Percentiles rank a stretch among this genome's conserved stretches.
phyloP scores from a whole-genome alignment of 2,113 vertebrate genomes.

The Gnathonemus longibarbis region DNA sequence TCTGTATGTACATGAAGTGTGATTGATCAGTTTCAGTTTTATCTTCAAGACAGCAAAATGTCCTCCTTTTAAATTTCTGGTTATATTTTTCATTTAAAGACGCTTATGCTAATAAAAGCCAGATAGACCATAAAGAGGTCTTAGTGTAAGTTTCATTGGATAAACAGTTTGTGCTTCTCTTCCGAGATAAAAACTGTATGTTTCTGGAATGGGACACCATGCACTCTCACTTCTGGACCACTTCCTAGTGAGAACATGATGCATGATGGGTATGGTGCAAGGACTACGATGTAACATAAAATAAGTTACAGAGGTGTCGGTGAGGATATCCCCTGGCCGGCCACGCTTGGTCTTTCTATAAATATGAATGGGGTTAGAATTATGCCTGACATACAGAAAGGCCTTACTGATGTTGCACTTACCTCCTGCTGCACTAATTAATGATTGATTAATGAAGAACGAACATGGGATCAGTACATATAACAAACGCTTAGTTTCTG shows the following conservation, averaged over 20 bases:
- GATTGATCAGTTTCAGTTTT: no score
- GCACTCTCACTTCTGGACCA: not conserved
- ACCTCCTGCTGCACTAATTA: not conserved
- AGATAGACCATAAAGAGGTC: not conserved
- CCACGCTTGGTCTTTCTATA: not conserved
- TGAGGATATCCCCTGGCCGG: not conserved
- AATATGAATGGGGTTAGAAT: not conserved
- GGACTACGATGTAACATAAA: not conserved
- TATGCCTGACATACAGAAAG: not conserved
- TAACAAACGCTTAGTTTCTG: not conserved
- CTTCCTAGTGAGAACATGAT: not conserved
- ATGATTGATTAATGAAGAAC: not conserved
- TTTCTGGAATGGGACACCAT: not conserved
- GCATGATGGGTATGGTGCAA: not conserved
- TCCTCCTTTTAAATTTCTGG: no score
- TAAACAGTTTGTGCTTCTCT: not conserved
- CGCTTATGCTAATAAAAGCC: no score
- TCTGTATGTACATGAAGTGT: not conserved
- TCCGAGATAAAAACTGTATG: not conserved
- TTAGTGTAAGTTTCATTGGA: not conserved
- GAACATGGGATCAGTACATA: not conserved
- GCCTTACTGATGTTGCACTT: not conserved
- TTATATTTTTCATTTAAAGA: no score
- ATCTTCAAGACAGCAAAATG: no score
- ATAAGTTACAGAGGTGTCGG: not conserved